Percentiles rank a stretch among this genome's conserved stretches.
Conservation (phyloP, 1,140 invertebrate genomes). For the Trinorchestia longiramus region DNA sequence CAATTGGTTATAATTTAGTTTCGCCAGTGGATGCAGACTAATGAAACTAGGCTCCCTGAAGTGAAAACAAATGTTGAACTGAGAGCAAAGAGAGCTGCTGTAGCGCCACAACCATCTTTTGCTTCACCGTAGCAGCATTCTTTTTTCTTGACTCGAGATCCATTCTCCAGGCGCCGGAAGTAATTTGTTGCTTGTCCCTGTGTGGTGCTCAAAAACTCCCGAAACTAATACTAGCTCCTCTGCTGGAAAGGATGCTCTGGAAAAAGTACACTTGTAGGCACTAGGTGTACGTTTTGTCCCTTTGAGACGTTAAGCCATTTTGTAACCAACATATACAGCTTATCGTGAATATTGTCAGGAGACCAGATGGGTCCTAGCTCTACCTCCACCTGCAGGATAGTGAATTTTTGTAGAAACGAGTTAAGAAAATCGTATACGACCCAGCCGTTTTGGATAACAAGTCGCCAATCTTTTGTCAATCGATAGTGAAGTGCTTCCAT, state of each 20-base stretch:
- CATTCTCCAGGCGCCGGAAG: constrained; percentile 25
- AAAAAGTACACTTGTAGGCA: background rate
- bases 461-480: background rate
- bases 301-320: background rate
- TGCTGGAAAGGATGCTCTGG: background rate
- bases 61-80: background rate
- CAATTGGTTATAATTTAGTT: background rate
- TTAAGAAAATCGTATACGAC: too few relatives aligned
- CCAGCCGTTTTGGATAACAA: too few relatives aligned
- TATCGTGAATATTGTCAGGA: background rate
- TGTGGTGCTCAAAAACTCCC: constrained; percentile 18
- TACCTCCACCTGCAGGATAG: too few relatives aligned
- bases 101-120: background rate
- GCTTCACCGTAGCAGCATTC: background rate
- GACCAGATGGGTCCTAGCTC: background rate
- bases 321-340: background rate
- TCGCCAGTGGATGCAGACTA: background rate
- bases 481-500: background rate
- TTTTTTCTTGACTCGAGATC: constrained; percentile 12
- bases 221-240: constrained; percentile 22
- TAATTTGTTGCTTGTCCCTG: constrained; percentile 49
- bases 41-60: background rate
- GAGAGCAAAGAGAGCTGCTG: background rate
- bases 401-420: too few relatives aligned
- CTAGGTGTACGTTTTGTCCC: background rate